Conservation (phyloP, 1,140 invertebrate species). For the Apolygus lucorum region DNA sequence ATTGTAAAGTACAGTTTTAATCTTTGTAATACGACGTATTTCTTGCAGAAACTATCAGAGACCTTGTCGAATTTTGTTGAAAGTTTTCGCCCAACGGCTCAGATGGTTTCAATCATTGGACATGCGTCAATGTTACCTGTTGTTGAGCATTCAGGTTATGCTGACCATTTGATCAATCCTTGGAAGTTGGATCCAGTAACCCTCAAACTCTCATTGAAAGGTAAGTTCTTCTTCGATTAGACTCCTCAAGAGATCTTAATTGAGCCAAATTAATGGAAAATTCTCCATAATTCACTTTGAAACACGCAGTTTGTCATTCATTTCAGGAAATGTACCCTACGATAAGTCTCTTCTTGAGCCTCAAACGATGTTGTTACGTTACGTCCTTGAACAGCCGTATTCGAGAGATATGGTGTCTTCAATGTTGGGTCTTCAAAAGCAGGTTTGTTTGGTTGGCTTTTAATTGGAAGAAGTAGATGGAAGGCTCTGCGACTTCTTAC, state of each 20-base stretch:
- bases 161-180: constrained; percentile 76
- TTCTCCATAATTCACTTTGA: too few relatives aligned
- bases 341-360: constrained; percentile 80
- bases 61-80: constrained; percentile 82
- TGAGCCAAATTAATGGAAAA: too few relatives aligned
- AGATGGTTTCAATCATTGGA: constrained; percentile 91
- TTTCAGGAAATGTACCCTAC: constrained; percentile 74
- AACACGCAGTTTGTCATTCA: not conserved
- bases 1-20: not conserved
- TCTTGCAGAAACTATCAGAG: constrained; percentile 65
- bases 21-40: constrained; percentile 5
- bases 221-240: not conserved
- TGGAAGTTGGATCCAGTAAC: constrained; percentile 84
- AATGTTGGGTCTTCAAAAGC: constrained; percentile 88
- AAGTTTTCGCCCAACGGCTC: constrained; percentile 81
- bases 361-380: constrained; percentile 76
- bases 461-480: too few relatives aligned
- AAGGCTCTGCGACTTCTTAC: too few relatives aligned
- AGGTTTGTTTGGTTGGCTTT: too few relatives aligned
- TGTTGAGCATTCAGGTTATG: constrained; percentile 84
- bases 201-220: constrained; percentile 76
- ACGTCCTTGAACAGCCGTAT: constrained; percentile 91
- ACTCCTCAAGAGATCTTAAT: not conserved
- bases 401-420: constrained; percentile 92
- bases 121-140: constrained; percentile 85